These are phyloP conservation scores for Saxidomus purpurata DNA, from an alignment of 1,140 invertebrate genomes.

Conservation along the genomic window DNA sequence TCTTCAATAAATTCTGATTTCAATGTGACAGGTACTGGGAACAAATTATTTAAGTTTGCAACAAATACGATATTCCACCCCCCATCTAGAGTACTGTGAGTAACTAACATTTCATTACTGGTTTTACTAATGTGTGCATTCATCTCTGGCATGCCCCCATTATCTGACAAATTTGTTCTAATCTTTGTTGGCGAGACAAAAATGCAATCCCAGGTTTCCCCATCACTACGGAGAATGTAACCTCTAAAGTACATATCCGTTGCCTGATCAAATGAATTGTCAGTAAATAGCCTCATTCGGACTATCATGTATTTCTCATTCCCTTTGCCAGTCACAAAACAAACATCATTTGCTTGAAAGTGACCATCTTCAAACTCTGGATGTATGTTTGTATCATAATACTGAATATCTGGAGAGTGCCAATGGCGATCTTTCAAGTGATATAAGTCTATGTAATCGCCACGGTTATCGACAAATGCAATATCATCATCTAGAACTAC, in stretches of 20 bases:
- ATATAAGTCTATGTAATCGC: conserved; percentile 48
- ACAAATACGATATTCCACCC: conserved; percentile 56
- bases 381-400: conserved; percentile 27
- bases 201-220: conserved; percentile 48
- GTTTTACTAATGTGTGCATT: conserved; percentile 51
- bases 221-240: conserved; percentile 36
- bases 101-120: conserved; percentile 55
- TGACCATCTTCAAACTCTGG: conserved; percentile 7
- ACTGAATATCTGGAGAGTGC: conserved; percentile 22
- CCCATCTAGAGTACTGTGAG: conserved; percentile 52
- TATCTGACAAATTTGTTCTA: conserved; percentile 41
- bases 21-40: conserved; percentile 42
- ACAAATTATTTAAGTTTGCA: conserved; percentile 34
- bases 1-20: conserved; percentile 57
- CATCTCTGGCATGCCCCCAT: conserved; percentile 50
- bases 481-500: conserved; percentile 43
- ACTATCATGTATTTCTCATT: conserved; percentile 50
- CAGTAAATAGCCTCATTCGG: conserved; percentile 43
- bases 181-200: conserved; percentile 33
- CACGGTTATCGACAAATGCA: conserved; percentile 45
- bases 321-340: conserved; percentile 35
- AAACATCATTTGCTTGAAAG: conserved; percentile 59
- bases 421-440: conserved; percentile 12
- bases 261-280: conserved; percentile 28
- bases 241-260: conserved; percentile 56